These are phyloP conservation scores for Caloenas nicobarica DNA, from an alignment of 2,113 vertebrate genomes.

Conservation along the genomic window DNA sequence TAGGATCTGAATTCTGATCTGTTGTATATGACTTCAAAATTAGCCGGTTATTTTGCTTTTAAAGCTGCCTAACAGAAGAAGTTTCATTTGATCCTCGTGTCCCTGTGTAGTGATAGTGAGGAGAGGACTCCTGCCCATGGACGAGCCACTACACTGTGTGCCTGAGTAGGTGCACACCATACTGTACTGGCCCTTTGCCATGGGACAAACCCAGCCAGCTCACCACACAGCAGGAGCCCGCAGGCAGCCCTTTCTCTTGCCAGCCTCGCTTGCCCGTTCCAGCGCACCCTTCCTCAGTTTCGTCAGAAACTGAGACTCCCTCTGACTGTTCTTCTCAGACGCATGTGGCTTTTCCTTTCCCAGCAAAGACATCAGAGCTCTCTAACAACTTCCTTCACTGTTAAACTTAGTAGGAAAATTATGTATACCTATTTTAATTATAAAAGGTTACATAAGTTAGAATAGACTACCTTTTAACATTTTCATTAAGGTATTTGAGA, in stretches of 20 bases:
- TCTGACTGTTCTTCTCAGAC: not conserved
- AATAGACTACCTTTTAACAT: not conserved
- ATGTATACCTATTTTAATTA: not conserved
- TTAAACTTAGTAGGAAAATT: not conserved
- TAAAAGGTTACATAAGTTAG: not conserved
- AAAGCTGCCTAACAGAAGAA: not conserved
- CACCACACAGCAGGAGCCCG: no score
- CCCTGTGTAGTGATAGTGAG: not conserved
- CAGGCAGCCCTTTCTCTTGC: no score
- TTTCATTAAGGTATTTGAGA: not conserved
- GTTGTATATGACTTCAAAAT: not conserved
- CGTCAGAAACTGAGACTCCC: rapidly evolving
- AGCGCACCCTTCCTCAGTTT: no score
- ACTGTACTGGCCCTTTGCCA: no score
- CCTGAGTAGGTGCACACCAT: no score
- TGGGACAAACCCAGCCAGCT: no score
- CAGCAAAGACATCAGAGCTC: not conserved
- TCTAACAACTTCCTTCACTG: not conserved
- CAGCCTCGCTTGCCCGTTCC: no score
- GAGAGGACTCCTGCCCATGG: no score
- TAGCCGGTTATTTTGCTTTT: not conserved
- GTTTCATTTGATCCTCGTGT: not conserved
- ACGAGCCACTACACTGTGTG: no score
- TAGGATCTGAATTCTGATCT: not conserved
- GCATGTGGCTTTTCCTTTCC: not conserved